Evolutionary conservation across 2,113 vertebrate species (phyloP), one percentile per base, ranked within the genome.

Genomic region (Phylloscopus trochilus): DNA sequence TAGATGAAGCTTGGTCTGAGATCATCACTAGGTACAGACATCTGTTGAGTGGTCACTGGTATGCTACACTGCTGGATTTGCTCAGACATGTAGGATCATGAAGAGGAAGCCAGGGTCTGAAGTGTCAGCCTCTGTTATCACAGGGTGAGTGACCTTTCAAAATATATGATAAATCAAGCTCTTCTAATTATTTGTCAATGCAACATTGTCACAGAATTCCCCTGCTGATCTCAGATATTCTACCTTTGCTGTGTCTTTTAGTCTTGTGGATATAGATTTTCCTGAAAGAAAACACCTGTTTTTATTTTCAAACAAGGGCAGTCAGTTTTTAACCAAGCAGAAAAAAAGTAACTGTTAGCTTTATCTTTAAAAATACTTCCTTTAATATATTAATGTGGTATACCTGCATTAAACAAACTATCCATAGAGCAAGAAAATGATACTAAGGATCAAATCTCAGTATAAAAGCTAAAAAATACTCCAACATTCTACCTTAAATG

Each of bases 101-200:
- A 85, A 81, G 41, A 92, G 67, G 89, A 89, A 87, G n/a, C 35
- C 55, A 43, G 8, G n/a, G 33, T 83, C 83, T 92, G 95, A 83
- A 77, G 49, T 75, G 43, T 69, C 67, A 89, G 55, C 17, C 23
- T 77, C 70, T 89, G 55, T 93, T 91, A 78, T 86, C 76, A 31
- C 49, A 74, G 75, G 63, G 78, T 70, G 69, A 95, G 19, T 69
- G 93, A 89, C 70, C 73, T 96, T 93, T 93, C 52, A 75, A 93
- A 91, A 89, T 8, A 3, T 10, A 12, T 12, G 64, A 82, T 78
- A 90, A 94, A 64, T 83, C 55, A 82, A 84, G 58, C 37, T 72
- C 56, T 81, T 81, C 60, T 58, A 68, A 56, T 72, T 82, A 62
- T 79, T 91, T 82, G 46, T 77, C 76, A 69, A 11, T 91, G 76